Base-by-base conservation (phyloP, 2,797 vertebrate genomes). In the Graptemys geographica region DNA sequence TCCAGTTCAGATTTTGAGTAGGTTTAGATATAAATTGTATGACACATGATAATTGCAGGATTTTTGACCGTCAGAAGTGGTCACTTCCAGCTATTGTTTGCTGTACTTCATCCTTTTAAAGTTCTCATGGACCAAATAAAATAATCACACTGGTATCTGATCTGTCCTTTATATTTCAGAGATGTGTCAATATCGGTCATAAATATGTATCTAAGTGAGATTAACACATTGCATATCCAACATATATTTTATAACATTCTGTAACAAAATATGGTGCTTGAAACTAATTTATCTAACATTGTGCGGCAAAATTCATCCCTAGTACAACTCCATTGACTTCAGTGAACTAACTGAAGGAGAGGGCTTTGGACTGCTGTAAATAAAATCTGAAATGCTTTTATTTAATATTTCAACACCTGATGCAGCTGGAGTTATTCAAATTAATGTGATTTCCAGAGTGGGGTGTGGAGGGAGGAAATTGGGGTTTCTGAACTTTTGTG, bases 251-350 rank as follows among this genome's bases (percentile, higher is more conserved):
- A 41, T 41, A 41, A 41, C 41, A 52, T 0, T 84, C 10, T 7
- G 2, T 52, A 28, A 78, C 27, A 78, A 49, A 76, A 44, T 44
- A 28, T 76, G 41, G 23, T 47, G n/a, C 19, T 94, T 1, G 0
- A 13, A 84, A 79, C 37, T 95, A 55, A 69, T 89, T 95, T 95
- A 81, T 18, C 90, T 90, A 82, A n/a, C 79, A 41, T 82, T 80
- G 8, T 65, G 74, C 86, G 47, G 16, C 86, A n/a, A 27, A 5
- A 4, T 76, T 37, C 27, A 19, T 78, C 89, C 85, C 37, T 72
- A 33, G 4, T 62, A 62, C 13, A 16, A 88, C 27, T 86, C 93
- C 52, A 84, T 86, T 83, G 33, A 59, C 28, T 90, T 49, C 87
- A 92, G 79, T 91, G n/a, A 80, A 27, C 79, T 74, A 53, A 93